Conservation (phyloP, 2,888 invertebrate species). For the Lymantria dispar region DNA sequence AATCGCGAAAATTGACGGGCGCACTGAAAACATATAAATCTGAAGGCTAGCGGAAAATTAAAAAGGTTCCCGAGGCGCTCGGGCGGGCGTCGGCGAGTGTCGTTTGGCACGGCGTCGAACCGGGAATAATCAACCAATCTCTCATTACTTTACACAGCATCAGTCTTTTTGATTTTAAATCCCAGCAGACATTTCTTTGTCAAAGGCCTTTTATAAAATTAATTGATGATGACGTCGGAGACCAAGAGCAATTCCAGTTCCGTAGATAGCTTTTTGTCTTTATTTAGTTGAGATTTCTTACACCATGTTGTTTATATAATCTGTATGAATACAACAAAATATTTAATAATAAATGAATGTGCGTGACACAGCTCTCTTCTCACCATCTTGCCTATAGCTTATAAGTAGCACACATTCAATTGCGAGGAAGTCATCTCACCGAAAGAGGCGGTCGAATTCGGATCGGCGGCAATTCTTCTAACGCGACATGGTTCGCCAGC, state of each 20-base stretch:
- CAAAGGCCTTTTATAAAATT: conserved; percentile 33
- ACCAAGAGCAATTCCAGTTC: conserved; percentile 13
- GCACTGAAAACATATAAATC: conserved; percentile 75
- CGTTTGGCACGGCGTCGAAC: conserved; percentile 46
- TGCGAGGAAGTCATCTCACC: too few species aligned
- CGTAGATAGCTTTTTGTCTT: conserved; percentile 15
- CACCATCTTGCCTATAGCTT: too few species aligned
- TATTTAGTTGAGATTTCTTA: not conserved
- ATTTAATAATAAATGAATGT: too few species aligned
- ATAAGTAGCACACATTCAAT: too few species aligned
- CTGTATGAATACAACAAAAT: too few species aligned
- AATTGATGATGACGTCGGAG: conserved; percentile 25
- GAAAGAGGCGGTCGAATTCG: too few species aligned
- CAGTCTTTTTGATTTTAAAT: conserved; percentile 42
- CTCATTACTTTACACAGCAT: conserved; percentile 45
- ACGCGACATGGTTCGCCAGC: too few species aligned
- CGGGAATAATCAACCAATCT: conserved; percentile 51
- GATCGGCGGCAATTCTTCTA: too few species aligned
- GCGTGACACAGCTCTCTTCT: too few species aligned
- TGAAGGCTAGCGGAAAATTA: conserved; percentile 77
- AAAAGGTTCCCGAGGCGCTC: conserved; percentile 66
- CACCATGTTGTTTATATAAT: too few species aligned
- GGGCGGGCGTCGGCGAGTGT: conserved; percentile 27
- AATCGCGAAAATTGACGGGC: conserved; percentile 72
- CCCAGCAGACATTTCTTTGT: conserved; percentile 35